These are phyloP conservation scores for Ciconia nigra DNA, from an alignment of 2,797 vertebrate species.

Conservation along the genomic window DNA sequence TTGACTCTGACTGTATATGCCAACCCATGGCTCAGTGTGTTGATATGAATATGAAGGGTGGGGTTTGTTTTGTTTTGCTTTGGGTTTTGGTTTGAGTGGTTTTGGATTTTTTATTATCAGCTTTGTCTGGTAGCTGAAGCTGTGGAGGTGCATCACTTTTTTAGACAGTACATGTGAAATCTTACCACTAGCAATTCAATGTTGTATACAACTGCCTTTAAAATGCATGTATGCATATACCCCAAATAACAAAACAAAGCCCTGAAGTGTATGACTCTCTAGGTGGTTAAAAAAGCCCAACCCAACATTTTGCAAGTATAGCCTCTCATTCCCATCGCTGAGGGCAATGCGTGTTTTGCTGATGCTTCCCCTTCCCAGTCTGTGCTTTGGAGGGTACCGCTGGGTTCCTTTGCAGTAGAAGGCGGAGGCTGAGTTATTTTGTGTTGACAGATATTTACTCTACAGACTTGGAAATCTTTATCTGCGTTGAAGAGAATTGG, in stretches of 20 bases:
- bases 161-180: background rate
- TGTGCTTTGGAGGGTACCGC: background rate
- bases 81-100: background rate
- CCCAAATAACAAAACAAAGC: background rate
- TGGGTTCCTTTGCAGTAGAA: background rate
- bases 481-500: background rate
- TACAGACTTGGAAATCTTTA: background rate
- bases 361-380: background rate
- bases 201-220: background rate
- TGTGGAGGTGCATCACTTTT: background rate
- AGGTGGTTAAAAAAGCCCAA: background rate
- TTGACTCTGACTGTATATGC: background rate
- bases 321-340: background rate
- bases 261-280: background rate
- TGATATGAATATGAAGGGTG: background rate
- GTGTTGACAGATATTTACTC: background rate
- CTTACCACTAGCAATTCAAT: background rate
- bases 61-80: background rate
- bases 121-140: background rate
- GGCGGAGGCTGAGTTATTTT: background rate
- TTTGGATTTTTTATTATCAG: background rate
- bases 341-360: background rate
- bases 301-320: background rate
- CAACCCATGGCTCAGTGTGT: background rate
- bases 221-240: background rate